Evolutionary conservation across 2,797 vertebrate genomes (phyloP).

Genomic region (Agapornis canus): DNA sequence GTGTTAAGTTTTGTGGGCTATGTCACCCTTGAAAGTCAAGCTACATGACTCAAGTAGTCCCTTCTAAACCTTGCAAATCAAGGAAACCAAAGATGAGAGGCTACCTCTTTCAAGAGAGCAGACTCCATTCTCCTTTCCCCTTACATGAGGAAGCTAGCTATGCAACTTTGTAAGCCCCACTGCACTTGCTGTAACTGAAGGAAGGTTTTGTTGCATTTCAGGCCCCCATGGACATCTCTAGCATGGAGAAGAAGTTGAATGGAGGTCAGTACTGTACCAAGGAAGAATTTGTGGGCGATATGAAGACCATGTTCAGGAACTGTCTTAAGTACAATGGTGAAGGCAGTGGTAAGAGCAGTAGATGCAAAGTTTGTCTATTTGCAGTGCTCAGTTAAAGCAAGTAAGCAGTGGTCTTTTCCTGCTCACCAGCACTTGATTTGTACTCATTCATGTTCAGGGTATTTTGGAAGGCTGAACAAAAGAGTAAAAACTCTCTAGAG

Average conservation of each 20-base stretch:
- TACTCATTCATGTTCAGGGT: background rate
- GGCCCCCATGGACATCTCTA: constrained; percentile 98
- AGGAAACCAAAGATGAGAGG: background rate
- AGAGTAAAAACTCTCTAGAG: background rate
- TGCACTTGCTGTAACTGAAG: background rate
- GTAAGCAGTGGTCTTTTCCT: background rate
- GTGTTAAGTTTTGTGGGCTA: background rate
- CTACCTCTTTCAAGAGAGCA: background rate
- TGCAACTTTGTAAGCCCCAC: background rate
- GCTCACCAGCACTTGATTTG: background rate
- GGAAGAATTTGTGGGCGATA: constrained; percentile 93
- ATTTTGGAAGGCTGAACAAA: background rate
- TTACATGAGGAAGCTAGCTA: background rate
- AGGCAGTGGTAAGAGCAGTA: constrained; percentile 87
- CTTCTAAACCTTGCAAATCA: background rate
- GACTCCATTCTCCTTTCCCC: background rate
- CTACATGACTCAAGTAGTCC: background rate
- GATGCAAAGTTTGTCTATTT: background rate
- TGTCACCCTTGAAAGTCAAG: background rate
- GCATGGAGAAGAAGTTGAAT: constrained; percentile 94
- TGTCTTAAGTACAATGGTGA: constrained; percentile 96
- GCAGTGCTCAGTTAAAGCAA: background rate
- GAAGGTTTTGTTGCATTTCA: constrained; percentile 55
- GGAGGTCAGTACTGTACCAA: constrained; percentile 92
- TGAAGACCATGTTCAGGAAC: constrained; percentile 98